Percentiles rank a stretch among this genome's conserved stretches.
Evolutionary conservation across 1,140 invertebrate species (phyloP).

Genomic region (Teleopsis dalmanni): DNA sequence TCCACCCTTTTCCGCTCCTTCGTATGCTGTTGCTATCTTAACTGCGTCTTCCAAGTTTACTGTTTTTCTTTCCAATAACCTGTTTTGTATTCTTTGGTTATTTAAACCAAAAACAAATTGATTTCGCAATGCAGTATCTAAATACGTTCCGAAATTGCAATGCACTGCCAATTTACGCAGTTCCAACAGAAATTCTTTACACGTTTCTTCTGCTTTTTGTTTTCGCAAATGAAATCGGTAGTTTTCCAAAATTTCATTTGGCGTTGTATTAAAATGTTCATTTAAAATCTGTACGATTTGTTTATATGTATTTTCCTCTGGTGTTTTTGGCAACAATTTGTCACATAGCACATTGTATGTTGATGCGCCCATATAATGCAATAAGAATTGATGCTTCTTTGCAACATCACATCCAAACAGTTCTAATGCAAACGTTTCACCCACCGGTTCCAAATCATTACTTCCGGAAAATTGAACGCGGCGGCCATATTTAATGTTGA

Average conservation of each 20-base stretch:
- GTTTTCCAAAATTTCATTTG: conserved; percentile 23
- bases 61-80: background rate
- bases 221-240: conserved; percentile 19
- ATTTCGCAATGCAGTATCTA: too few relatives aligned
- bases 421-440: conserved; percentile 13
- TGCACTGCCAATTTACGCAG: conserved; percentile 16
- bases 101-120: too few relatives aligned
- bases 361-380: conserved; percentile 15
- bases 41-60: background rate
- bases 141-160: conserved; percentile 23
- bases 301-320: conserved; percentile 6
- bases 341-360: conserved; percentile 15
- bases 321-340: conserved; percentile 7
- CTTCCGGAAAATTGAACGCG: too few relatives aligned
- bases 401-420: conserved; percentile 12
- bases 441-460: conserved; percentile 11
- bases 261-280: conserved; percentile 15
- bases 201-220: conserved; percentile 18
- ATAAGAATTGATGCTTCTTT: conserved; percentile 6
- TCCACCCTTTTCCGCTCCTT: background rate
- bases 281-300: conserved; percentile 10
- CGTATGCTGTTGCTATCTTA: background rate
- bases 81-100: too few relatives aligned
- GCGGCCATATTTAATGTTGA: too few relatives aligned
- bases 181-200: conserved; percentile 14